Percentiles rank a stretch among this genome's conserved stretches.
phyloP scores from a whole-genome alignment of 1,140 invertebrate species.

The Drosophila sulfurigaster region DNA sequence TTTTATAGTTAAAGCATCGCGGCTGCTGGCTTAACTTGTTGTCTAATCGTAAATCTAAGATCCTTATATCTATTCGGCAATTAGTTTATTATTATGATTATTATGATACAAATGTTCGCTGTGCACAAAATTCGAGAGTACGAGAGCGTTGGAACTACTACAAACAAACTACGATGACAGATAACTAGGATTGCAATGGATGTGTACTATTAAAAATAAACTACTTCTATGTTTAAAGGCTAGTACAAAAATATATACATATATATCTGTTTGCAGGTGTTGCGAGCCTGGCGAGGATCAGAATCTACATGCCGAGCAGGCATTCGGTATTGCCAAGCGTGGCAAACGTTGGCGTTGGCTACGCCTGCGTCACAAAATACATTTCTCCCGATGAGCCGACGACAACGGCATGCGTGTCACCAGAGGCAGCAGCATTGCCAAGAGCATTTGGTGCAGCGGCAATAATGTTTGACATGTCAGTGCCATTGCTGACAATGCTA shows the following conservation, averaged over 20 bases:
- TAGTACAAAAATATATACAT: slow-evolving; percentile 75
- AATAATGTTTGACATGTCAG: slow-evolving; percentile 65
- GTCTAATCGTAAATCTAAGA: slow-evolving; percentile 11
- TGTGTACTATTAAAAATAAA: slow-evolving; percentile 32
- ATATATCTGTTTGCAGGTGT: slow-evolving; percentile 14
- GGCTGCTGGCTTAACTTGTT: slow-evolving; percentile 12
- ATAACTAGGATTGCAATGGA: slow-evolving; percentile 71
- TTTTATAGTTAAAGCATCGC: slow-evolving; percentile 27
- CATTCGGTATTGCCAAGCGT: slow-evolving; percentile 58
- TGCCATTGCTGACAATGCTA: slow-evolving; percentile 76
- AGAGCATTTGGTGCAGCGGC: slow-evolving; percentile 36
- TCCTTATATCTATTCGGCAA: slow-evolving; percentile 26
- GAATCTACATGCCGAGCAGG: slow-evolving; percentile 71
- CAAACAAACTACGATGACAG: slow-evolving; percentile 55
- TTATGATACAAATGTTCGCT: slow-evolving; percentile 37
- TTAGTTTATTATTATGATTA: slow-evolving; percentile 28
- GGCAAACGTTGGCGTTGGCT: slow-evolving; percentile 70
- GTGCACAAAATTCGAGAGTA: slow-evolving; percentile 64
- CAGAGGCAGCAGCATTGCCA: slow-evolving; percentile 25
- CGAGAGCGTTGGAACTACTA: slow-evolving; percentile 41
- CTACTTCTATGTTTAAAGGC: slow-evolving; percentile 29
- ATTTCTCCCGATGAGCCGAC: slow-evolving; percentile 73
- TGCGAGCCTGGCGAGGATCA: neutral
- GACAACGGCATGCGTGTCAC: slow-evolving; percentile 66
- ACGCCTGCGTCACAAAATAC: slow-evolving; percentile 81